Percentiles rank a stretch among this genome's conserved stretches.
Conservation (phyloP, 2,797 vertebrate genomes). For the Molossus alvarezi region DNA sequence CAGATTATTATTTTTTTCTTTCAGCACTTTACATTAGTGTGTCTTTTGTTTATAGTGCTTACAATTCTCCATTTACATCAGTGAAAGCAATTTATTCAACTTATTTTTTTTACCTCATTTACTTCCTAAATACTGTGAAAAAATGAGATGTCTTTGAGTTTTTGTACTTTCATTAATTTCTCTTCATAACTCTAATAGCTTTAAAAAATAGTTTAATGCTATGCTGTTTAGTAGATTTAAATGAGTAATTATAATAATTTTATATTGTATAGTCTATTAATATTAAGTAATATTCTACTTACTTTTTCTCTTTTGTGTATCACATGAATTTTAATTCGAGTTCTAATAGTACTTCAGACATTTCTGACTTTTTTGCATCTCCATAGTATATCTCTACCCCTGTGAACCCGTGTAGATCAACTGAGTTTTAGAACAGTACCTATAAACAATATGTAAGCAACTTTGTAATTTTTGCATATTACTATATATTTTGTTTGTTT, state of each 20-base stretch:
- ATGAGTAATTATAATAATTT: conserved; percentile 42
- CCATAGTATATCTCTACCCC: not conserved
- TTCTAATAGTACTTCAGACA: not conserved
- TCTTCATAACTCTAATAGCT: conserved; percentile 43
- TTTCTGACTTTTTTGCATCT: not conserved
- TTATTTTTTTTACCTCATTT: conserved; percentile 26
- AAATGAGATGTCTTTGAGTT: conserved; percentile 14
- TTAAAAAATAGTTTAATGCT: conserved; percentile 40
- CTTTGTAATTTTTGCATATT: not conserved
- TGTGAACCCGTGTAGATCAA: not conserved
- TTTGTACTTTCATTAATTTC: not conserved
- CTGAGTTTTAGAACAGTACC: conserved; percentile 25
- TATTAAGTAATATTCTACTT: conserved; percentile 40
- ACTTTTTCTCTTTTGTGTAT: conserved; percentile 31
- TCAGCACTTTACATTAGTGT: conserved; percentile 46
- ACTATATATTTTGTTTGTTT: not conserved
- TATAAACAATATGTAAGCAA: not conserved
- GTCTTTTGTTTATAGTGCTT: conserved; percentile 11
- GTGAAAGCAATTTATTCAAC: not conserved
- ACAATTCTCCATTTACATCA: not conserved
- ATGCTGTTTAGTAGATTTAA: conserved; percentile 45
- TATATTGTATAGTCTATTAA: conserved; percentile 22
- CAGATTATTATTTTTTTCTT: conserved; percentile 10
- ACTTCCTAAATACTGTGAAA: conserved; percentile 27
- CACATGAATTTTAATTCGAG: conserved; percentile 12